phyloP scores from a whole-genome alignment of 2,888 invertebrate genomes.

The Polymixis lichenea region DNA sequence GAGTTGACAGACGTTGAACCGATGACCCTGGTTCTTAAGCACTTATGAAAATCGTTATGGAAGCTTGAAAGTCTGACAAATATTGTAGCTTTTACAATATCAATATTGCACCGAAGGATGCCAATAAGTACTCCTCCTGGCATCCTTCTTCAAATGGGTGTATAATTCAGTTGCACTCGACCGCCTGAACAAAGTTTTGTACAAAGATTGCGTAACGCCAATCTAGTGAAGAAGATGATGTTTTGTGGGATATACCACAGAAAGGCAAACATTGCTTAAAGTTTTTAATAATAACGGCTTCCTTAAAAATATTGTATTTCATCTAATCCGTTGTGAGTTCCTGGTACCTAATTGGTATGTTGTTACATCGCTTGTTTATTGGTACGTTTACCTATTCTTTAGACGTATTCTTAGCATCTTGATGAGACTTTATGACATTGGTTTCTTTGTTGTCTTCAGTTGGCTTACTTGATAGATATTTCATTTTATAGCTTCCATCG shows the following conservation, averaged over 20 bases:
- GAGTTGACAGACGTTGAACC: not conserved
- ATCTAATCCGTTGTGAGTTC: not conserved
- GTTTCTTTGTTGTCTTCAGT: constrained; percentile 43
- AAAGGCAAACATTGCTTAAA: not conserved
- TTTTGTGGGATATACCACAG: not conserved
- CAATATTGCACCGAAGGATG: not conserved
- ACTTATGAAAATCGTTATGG: not conserved
- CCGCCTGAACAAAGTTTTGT: no score
- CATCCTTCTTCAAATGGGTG: not conserved
- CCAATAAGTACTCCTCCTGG: not conserved
- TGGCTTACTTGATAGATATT: constrained; percentile 88
- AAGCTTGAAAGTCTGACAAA: not conserved
- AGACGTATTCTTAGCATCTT: constrained; percentile 46
- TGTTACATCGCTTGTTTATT: not conserved
- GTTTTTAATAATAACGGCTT: constrained; percentile 52
- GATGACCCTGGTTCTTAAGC: not conserved
- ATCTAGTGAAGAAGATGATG: not conserved
- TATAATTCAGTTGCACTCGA: not conserved
- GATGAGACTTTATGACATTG: constrained; percentile 48
- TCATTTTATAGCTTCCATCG: constrained; percentile 91
- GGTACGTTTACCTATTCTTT: constrained; percentile 32
- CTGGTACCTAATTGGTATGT: not conserved
- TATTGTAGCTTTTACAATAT: not conserved
- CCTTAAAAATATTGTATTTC: constrained; percentile 12
- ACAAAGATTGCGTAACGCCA: not conserved